Percentiles rank a stretch among this genome's conserved stretches.
Evolutionary conservation across 2,113 vertebrate genomes (phyloP).

Genomic region (Triplophysa siluroides): DNA sequence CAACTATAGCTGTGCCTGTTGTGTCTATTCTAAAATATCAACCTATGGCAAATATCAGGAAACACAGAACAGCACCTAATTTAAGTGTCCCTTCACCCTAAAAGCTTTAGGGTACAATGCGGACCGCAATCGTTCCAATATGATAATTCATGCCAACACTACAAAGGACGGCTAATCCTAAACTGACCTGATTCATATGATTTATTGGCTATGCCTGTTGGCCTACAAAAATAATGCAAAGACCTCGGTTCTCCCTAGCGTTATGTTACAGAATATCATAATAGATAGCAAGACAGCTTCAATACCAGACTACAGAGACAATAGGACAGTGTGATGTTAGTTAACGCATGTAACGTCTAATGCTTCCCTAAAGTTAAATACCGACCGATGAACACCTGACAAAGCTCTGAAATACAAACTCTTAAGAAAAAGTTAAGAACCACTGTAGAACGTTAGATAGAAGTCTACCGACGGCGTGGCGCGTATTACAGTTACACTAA

Average conservation of each 20-base stretch:
- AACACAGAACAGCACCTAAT: slow-evolving; percentile 29
- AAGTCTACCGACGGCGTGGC: slow-evolving; percentile 52
- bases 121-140: slow-evolving; percentile 8
- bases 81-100: slow-evolving; percentile 19
- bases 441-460: slow-evolving; percentile 55
- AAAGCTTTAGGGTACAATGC: not conserved
- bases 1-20: slow-evolving; percentile 28
- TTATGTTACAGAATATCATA: slow-evolving; percentile 65
- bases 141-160: slow-evolving; percentile 29
- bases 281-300: slow-evolving; percentile 68
- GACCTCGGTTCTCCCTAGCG: slow-evolving; percentile 63
- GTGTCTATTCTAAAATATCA: slow-evolving; percentile 17
- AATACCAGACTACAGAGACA: slow-evolving; percentile 62
- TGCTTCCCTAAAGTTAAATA: slow-evolving; percentile 45
- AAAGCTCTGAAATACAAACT: slow-evolving; percentile 68
- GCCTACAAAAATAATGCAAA: slow-evolving; percentile 68
- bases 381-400: slow-evolving; percentile 60
- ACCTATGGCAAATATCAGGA: not conserved
- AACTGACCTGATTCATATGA: slow-evolving; percentile 22
- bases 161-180: slow-evolving; percentile 33
- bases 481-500: slow-evolving; percentile 52
- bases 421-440: slow-evolving; percentile 60
- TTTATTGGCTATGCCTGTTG: slow-evolving; percentile 58
- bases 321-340: slow-evolving; percentile 58
- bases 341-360: slow-evolving; percentile 65